Evolutionary conservation across 1,140 invertebrate genomes (phyloP).

Genomic region (Onthophagus taurus): DNA sequence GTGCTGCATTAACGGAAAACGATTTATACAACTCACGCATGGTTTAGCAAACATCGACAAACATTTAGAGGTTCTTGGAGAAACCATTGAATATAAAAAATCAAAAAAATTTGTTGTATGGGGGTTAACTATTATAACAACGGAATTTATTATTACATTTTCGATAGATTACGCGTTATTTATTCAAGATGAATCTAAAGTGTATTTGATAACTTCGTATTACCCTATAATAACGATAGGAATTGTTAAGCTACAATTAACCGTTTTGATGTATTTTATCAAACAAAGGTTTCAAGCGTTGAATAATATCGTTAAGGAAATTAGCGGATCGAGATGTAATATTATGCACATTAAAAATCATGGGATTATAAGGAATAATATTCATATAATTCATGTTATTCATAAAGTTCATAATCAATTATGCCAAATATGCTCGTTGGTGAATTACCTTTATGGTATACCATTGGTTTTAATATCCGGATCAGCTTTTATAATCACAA

Average conservation of each 20-base stretch:
- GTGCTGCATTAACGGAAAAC: not conserved
- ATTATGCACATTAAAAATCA: no score
- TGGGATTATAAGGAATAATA: no score
- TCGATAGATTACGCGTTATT: not conserved
- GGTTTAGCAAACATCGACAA: not conserved
- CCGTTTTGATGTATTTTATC: not conserved
- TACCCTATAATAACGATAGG: not conserved
- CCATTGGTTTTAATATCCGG: not conserved
- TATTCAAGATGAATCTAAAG: not conserved
- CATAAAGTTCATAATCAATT: slow-evolving; percentile 5
- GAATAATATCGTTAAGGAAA: no score
- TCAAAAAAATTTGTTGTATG: not conserved
- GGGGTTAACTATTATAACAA: not conserved
- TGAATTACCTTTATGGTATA: slow-evolving; percentile 1
- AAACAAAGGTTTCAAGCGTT: not conserved
- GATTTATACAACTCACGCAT: not conserved
- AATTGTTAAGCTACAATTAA: not conserved
- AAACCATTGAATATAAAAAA: not conserved
- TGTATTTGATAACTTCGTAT: not conserved
- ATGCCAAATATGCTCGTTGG: not conserved
- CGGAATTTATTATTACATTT: not conserved
- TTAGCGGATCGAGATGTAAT: no score
- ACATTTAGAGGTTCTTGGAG: not conserved
- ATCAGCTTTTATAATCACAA: slow-evolving; percentile 1
- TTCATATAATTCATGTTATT: no score